These are phyloP conservation scores for Miniopterus natalensis DNA, from an alignment of 2,113 vertebrate genomes.

Conservation along the genomic window DNA sequence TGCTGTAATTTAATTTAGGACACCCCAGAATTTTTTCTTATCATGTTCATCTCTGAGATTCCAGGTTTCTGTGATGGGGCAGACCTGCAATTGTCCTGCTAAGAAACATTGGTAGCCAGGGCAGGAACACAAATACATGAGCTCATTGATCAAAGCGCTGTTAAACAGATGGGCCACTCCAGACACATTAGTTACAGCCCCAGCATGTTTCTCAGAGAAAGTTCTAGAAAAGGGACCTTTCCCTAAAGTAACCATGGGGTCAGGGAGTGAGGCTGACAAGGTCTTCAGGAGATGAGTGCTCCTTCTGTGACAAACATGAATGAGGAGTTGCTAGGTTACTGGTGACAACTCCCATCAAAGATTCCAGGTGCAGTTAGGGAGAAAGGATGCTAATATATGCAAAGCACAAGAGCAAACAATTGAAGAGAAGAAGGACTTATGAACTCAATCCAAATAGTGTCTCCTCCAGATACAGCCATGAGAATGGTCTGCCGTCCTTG, in stretches of 20 bases:
- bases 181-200: background rate
- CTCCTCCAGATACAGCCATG: no score
- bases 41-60: background rate
- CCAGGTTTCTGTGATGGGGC: background rate
- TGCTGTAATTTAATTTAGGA: background rate
- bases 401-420: background rate
- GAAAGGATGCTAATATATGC: background rate
- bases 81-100: background rate
- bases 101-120: background rate
- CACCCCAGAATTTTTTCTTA: background rate
- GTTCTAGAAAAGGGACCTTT: background rate
- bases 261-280: background rate
- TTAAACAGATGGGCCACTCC: background rate
- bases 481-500: background rate
- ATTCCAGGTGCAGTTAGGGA: background rate
- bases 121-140: no score
- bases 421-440: background rate
- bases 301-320: background rate
- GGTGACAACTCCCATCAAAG: background rate
- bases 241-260: background rate
- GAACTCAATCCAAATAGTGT: background rate
- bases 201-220: background rate
- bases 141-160: background rate
- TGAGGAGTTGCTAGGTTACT: background rate
- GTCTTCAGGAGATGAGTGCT: background rate